phyloP scores from a whole-genome alignment of 2,888 invertebrate genomes.

The Leptopilina myrica region DNA sequence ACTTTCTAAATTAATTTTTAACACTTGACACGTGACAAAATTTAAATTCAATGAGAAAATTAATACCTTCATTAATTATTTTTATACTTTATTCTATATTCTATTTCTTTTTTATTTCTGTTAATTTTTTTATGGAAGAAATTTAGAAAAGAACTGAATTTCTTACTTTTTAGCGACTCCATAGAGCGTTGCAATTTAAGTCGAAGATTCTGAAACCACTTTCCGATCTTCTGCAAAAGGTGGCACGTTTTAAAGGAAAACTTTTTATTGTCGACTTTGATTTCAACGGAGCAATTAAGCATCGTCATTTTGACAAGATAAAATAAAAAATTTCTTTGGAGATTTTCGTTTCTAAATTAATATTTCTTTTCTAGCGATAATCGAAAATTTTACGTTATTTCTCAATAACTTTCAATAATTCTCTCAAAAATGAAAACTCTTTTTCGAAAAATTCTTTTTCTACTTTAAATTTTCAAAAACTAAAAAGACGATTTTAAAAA shows the following conservation, averaged over 20 bases:
- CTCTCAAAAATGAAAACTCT: too few species aligned
- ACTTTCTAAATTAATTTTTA: too few species aligned
- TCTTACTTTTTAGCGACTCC: conserved; percentile 61
- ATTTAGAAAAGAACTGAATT: background rate
- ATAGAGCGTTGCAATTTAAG: conserved; percentile 62
- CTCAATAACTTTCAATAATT: background rate
- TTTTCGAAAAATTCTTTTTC: background rate
- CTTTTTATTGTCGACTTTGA: conserved; percentile 51
- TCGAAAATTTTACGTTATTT: background rate
- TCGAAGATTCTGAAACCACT: conserved; percentile 67
- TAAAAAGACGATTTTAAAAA: background rate
- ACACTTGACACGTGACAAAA: too few species aligned
- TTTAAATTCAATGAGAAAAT: too few species aligned
- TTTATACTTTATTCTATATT: too few species aligned
- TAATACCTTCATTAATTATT: too few species aligned
- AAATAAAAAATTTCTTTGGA: background rate
- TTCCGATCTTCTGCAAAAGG: conserved; percentile 65
- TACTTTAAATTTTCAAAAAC: background rate
- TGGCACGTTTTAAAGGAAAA: conserved; percentile 60
- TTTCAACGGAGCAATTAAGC: conserved; percentile 59
- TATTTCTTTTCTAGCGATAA: background rate
- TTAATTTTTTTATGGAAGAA: too few species aligned
- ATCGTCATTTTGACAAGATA: conserved; percentile 49
- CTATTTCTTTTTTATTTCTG: too few species aligned
- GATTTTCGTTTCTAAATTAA: background rate